A percentile compares a stretch with the other conserved stretches of the same genome.
phyloP scores from a whole-genome alignment of 2,113 vertebrate genomes.

The Dromaius novaehollandiae region DNA sequence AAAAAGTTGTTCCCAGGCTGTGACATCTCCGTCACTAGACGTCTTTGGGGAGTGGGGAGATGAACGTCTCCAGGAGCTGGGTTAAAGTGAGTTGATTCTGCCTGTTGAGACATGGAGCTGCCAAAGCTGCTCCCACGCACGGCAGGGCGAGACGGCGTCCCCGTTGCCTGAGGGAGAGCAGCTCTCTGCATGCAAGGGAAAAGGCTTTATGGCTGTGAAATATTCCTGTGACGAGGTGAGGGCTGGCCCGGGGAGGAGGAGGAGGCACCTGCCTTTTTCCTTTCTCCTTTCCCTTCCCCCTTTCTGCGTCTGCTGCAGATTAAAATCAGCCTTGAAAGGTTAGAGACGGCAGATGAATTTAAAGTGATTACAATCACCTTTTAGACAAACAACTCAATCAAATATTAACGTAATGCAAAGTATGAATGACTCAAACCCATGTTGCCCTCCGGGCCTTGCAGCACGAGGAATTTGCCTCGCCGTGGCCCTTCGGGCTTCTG shows the following conservation, averaged over 20 bases:
- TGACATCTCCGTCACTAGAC: neutral
- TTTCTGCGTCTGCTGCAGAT: neutral
- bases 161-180: neutral
- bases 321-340: slow-evolving; percentile 69
- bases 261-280: slow-evolving; percentile 28
- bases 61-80: neutral
- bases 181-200: too few relatives aligned
- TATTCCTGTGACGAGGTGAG: neutral
- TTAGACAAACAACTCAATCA: slow-evolving; percentile 73
- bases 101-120: neutral
- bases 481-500: neutral
- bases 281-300: neutral
- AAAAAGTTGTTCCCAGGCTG: fast-evolving
- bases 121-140: neutral
- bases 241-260: neutral
- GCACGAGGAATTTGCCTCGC: neutral
- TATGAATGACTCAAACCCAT: slow-evolving; percentile 29
- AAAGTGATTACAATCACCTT: slow-evolving; percentile 74
- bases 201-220: neutral
- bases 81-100: neutral
- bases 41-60: neutral
- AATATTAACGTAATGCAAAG: slow-evolving; percentile 54
- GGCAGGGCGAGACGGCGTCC: neutral
- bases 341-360: slow-evolving; percentile 70
- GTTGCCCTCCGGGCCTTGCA: slow-evolving; percentile 41